Conservation (phyloP, 2,888 invertebrate species). For the Macrostomum cliftonense region DNA sequence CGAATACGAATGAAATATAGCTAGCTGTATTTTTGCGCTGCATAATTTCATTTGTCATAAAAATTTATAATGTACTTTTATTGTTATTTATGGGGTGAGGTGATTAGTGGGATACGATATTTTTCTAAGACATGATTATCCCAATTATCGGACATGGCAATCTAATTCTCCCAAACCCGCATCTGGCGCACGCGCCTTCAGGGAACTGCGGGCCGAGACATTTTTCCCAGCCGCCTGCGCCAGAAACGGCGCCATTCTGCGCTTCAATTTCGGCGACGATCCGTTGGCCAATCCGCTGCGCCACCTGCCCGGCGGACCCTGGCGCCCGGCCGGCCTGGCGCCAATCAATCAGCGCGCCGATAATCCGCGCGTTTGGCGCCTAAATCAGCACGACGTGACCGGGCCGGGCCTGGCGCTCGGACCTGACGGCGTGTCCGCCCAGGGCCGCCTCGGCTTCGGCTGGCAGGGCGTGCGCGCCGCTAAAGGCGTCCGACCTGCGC, state of each 20-base stretch:
- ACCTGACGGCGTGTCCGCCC: slow-evolving; percentile 4
- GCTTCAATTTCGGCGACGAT: slow-evolving; percentile 9
- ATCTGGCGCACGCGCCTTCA: too few relatives aligned
- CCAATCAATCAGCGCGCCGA: slow-evolving; percentile 1
- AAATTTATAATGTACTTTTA: too few relatives aligned
- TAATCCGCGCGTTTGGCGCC: slow-evolving; percentile 7
- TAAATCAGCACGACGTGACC: slow-evolving; percentile 8
- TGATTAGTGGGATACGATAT: too few relatives aligned
- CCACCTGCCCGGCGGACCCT: slow-evolving; percentile 3
- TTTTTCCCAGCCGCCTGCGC: background rate
- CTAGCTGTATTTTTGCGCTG: too few relatives aligned
- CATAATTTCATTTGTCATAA: too few relatives aligned
- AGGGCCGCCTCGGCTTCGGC: slow-evolving; percentile 4
- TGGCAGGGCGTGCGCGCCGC: slow-evolving; percentile 10
- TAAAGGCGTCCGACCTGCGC: slow-evolving; percentile 1
- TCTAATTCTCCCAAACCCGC: too few relatives aligned
- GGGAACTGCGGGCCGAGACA: too few relatives aligned
- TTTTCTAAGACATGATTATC: too few relatives aligned
- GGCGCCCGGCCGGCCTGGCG: slow-evolving; percentile 9
- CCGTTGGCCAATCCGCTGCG: slow-evolving; percentile 3
- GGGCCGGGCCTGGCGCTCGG: slow-evolving; percentile 4
- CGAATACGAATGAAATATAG: too few relatives aligned
- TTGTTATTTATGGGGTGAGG: too few relatives aligned
- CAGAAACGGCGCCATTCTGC: slow-evolving; percentile 3
- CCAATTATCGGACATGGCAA: too few relatives aligned